Evolutionary conservation across 2,113 vertebrate genomes (phyloP).

Genomic region (Neolamprologus devosi): DNA sequence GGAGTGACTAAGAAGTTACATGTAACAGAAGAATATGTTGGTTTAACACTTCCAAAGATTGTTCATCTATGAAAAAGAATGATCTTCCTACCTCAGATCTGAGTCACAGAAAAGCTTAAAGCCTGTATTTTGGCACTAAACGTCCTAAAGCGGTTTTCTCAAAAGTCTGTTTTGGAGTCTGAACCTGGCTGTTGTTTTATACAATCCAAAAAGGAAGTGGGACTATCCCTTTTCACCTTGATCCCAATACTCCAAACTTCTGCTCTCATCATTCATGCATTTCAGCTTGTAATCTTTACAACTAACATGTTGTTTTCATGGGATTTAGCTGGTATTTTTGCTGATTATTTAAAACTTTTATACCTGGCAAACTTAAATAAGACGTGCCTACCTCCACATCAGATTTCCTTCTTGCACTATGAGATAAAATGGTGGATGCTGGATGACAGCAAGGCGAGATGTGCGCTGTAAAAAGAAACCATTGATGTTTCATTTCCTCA

Average conservation of each 20-base stretch:
- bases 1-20: background rate
- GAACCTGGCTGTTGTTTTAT: background rate
- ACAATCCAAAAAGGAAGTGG: slow-evolving; percentile 31
- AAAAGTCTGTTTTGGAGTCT: background rate
- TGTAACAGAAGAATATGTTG: background rate
- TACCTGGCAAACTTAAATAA: background rate
- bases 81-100: slow-evolving; percentile 6
- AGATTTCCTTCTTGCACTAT: background rate
- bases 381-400: background rate
- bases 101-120: background rate
- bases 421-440: background rate
- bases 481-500: background rate
- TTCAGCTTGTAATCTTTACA: background rate
- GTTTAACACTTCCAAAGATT: background rate
- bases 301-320: background rate
- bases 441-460: background rate
- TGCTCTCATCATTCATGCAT: background rate
- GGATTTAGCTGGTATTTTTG: background rate
- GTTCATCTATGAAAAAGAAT: background rate
- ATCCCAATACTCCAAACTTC: background rate
- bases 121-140: background rate
- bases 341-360: background rate
- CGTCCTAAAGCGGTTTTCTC: background rate
- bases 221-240: background rate
- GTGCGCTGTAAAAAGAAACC: background rate